Conservation (phyloP, 2,113 vertebrate species). For the Otis tarda region DNA sequence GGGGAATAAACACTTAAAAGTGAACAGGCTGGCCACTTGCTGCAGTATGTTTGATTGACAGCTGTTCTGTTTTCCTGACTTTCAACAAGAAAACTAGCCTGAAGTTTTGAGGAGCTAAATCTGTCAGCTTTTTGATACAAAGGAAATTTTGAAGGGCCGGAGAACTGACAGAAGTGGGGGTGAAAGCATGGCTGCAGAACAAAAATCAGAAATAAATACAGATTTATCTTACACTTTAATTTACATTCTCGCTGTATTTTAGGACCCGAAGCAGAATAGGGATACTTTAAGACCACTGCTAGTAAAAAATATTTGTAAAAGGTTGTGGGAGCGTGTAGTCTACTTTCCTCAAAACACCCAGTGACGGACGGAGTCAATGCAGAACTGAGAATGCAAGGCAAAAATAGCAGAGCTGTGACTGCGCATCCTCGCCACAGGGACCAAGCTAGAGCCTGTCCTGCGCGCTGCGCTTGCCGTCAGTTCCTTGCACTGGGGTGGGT, state of each 20-base stretch:
- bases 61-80: conserved; percentile 31
- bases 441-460: neutral
- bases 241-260: neutral
- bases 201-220: neutral
- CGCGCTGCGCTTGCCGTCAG: accelerated
- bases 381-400: neutral
- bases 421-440: neutral
- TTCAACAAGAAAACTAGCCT: neutral
- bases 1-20: conserved; percentile 6
- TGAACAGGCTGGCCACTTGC: conserved; percentile 20
- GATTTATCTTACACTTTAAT: neutral
- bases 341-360: neutral
- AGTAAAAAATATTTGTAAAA: neutral
- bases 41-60: conserved; percentile 42
- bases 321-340: neutral
- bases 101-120: conserved; percentile 33
- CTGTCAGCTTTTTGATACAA: conserved; percentile 53
- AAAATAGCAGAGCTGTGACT: neutral
- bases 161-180: neutral
- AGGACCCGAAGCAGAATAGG: neutral
- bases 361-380: accelerated
- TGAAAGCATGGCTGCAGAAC: neutral
- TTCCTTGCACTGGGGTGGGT: accelerated
- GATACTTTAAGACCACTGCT: neutral
- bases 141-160: neutral